Percentiles rank a stretch among this genome's conserved stretches.
Conservation (phyloP, 2,797 vertebrate species). For the Premnoplex brunnescens region DNA sequence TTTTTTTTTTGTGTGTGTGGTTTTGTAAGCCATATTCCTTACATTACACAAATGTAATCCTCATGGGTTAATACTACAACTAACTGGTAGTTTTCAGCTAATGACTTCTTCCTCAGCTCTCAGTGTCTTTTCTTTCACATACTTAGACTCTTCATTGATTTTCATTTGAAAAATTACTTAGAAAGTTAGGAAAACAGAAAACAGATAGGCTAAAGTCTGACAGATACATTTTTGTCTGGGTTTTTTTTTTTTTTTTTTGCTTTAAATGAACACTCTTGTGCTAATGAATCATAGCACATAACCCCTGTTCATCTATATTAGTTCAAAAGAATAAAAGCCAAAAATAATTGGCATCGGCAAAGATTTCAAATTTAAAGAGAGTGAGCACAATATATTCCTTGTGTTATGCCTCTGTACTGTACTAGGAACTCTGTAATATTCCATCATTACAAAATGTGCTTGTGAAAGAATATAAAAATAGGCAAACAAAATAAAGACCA, state of each 20-base stretch:
- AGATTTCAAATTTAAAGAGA: conserved; percentile 46
- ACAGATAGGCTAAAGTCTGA: neutral
- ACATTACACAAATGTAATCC: neutral
- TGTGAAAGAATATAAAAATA: conserved; percentile 59
- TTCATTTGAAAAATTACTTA: neutral
- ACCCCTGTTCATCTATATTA: neutral
- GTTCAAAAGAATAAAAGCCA: conserved; percentile 62
- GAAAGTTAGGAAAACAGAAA: neutral
- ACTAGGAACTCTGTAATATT: conserved; percentile 54
- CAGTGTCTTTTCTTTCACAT: neutral
- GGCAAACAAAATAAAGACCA: conserved; percentile 65
- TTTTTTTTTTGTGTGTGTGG: neutral
- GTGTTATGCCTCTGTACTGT: conserved; percentile 33
- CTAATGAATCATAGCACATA: neutral
- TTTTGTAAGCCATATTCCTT: neutral
- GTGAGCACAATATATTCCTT: conserved; percentile 43
- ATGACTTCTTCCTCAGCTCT: neutral
- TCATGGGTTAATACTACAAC: neutral
- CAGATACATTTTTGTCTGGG: neutral
- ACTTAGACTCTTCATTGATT: neutral
- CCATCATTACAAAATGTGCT: conserved; percentile 55
- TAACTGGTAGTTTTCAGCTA: neutral
- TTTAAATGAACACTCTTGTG: neutral
- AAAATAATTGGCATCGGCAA: conserved; percentile 39
- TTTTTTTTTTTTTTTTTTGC: neutral